A percentile compares a stretch with the other conserved stretches of the same genome.
phyloP scores from a whole-genome alignment of 2,113 vertebrate genomes.

The Trachemys scripta region DNA sequence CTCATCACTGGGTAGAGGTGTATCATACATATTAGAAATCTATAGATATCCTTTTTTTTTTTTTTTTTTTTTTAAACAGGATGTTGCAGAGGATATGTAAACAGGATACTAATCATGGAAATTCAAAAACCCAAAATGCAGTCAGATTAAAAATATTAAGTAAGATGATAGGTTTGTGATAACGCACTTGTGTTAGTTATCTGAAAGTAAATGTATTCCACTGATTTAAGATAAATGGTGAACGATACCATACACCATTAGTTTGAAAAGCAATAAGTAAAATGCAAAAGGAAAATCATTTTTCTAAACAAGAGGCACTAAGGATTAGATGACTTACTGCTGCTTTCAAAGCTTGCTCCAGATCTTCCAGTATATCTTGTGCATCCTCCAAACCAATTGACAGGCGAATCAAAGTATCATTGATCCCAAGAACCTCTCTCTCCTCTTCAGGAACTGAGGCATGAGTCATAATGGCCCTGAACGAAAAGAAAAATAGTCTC shows the following conservation, averaged over 20 bases:
- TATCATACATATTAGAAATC: rapidly evolving
- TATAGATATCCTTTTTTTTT: too few relatives aligned
- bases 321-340: conserved; percentile 82
- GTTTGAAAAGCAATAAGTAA: background rate
- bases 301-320: background rate
- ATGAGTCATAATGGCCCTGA: conserved; percentile 94
- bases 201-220: background rate
- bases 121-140: rapidly evolving
- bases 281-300: background rate
- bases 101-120: rapidly evolving
- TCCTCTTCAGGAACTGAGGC: conserved; percentile 87
- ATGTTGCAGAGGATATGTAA: rapidly evolving
- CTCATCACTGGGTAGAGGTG: too few relatives aligned
- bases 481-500: background rate
- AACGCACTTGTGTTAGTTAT: background rate
- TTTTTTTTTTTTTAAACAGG: background rate
- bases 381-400: conserved; percentile 93
- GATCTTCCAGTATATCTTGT: conserved; percentile 87
- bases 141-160: background rate
- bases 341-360: conserved; percentile 87
- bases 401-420: conserved; percentile 89
- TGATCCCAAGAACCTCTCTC: conserved; percentile 87
- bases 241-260: background rate
- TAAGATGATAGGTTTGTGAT: background rate
- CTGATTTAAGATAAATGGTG: background rate